These are phyloP conservation scores for Morpho achilles DNA, from an alignment of 2,888 invertebrate genomes.

Conservation along the genomic window DNA sequence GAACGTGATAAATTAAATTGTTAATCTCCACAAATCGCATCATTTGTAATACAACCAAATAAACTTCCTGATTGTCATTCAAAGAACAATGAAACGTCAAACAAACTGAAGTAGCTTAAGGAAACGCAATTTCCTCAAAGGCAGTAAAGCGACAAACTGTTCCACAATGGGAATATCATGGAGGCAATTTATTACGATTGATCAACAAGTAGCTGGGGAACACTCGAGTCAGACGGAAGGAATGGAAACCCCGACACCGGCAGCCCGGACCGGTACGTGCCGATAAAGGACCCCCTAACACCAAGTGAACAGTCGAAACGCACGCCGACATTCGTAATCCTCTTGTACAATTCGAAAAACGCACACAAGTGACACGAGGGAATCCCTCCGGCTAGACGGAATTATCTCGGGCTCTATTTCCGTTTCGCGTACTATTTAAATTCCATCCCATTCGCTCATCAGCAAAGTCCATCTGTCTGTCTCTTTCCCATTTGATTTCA, in stretches of 20 bases:
- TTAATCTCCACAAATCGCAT: too few species aligned
- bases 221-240: conserved; percentile 55
- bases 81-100: conserved; percentile 45
- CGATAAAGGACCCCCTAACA: conserved; percentile 54
- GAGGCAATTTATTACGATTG: conserved; percentile 78
- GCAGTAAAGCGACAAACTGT: conserved; percentile 76
- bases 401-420: conserved; percentile 77
- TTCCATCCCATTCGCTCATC: conserved; percentile 57
- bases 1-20: too few species aligned
- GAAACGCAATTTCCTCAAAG: conserved; percentile 72
- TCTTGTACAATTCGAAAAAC: conserved; percentile 69
- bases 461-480: conserved; percentile 36
- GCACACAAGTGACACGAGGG: conserved; percentile 78
- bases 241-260: conserved; percentile 44
- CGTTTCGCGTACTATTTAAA: conserved; percentile 77
- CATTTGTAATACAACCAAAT: conserved; percentile 11
- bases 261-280: conserved; percentile 38
- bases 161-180: conserved; percentile 77
- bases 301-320: conserved; percentile 47
- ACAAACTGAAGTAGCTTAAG: conserved; percentile 65
- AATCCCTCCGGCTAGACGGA: conserved; percentile 79
- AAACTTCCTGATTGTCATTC: conserved; percentile 27
- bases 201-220: conserved; percentile 77
- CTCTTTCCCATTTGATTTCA: conserved; percentile 74
- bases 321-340: conserved; percentile 67